Evolutionary conservation across 2,888 invertebrate genomes (phyloP).

Genomic region (Sialis lutaria): DNA sequence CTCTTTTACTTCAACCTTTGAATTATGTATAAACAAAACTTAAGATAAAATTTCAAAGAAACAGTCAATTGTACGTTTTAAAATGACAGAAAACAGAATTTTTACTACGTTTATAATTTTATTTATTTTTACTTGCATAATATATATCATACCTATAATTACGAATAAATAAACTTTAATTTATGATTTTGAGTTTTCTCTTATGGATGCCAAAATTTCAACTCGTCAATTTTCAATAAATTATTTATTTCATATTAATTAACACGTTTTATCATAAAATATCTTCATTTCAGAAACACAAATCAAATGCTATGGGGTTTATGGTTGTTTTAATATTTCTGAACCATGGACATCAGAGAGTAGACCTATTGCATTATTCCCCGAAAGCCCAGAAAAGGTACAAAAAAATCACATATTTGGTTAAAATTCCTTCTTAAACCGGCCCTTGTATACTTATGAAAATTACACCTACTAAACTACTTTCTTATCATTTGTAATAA

Average conservation of each 20-base stretch:
- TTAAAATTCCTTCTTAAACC: too few species aligned
- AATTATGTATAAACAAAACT: too few species aligned
- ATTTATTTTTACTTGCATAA: too few species aligned
- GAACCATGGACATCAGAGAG: conserved; percentile 63
- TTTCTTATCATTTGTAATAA: too few species aligned
- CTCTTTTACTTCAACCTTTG: too few species aligned
- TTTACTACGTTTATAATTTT: too few species aligned
- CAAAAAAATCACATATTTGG: background rate
- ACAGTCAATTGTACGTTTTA: too few species aligned
- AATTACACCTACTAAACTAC: background rate
- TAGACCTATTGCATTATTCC: conserved; percentile 64
- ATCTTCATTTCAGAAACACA: conserved; percentile 15
- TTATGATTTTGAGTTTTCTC: too few species aligned
- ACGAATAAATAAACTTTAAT: too few species aligned
- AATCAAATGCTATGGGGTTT: conserved; percentile 52
- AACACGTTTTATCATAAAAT: background rate
- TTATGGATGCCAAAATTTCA: background rate
- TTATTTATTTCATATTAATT: conserved; percentile 1
- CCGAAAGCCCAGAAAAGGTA: conserved; percentile 47
- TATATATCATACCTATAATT: too few species aligned
- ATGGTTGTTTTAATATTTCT: conserved; percentile 64
- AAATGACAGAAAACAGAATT: too few species aligned
- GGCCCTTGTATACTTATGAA: background rate
- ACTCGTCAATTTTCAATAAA: conserved; percentile 1
- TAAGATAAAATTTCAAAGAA: too few species aligned